Evolutionary conservation across 2,113 vertebrate species (phyloP).

Genomic region (Prinia subflava): DNA sequence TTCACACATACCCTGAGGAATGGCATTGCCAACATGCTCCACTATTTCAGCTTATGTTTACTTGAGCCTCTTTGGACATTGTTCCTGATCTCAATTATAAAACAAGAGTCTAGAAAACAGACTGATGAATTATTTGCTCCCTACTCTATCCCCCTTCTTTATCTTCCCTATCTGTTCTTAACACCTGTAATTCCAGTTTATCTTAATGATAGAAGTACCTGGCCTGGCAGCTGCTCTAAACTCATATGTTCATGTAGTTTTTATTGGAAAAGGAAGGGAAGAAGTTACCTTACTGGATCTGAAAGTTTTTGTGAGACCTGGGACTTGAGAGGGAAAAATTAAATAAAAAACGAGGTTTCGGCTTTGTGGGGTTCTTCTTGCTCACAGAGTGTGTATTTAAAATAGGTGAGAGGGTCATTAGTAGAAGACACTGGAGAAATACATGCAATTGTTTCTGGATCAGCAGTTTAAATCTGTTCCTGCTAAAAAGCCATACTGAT

Average conservation of each 20-base stretch:
- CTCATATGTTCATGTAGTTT: accelerated
- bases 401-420: neutral
- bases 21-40: neutral
- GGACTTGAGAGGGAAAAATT: neutral
- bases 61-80: neutral
- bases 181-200: neutral
- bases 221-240: neutral
- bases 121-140: neutral
- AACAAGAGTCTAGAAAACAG: neutral
- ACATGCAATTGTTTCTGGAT: neutral
- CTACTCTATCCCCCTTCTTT: neutral
- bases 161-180: neutral
- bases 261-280: neutral
- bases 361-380: neutral
- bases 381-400: neutral
- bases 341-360: neutral
- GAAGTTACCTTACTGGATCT: neutral
- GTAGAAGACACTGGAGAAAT: neutral
- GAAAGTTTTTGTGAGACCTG: neutral
- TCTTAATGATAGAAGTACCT: neutral
- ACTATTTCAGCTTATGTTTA: neutral
- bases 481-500: neutral
- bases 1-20: neutral
- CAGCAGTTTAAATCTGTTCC: neutral
- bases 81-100: neutral